phyloP scores from a whole-genome alignment of 2,113 vertebrate species.

The Chaetops frenatus region DNA sequence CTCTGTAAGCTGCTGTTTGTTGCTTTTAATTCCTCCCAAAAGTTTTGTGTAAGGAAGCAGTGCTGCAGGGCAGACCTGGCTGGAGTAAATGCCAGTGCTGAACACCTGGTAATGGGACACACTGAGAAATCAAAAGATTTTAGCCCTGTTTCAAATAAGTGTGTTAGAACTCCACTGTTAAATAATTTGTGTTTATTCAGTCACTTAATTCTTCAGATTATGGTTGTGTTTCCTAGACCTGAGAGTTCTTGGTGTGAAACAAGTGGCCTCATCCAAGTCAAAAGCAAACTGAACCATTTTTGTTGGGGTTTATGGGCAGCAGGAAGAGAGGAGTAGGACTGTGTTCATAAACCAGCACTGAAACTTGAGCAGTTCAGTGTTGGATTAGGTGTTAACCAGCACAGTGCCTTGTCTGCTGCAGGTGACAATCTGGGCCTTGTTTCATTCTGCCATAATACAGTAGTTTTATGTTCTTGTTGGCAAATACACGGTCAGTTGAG shows the following conservation, averaged over 20 bases:
- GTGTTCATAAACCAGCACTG: not conserved
- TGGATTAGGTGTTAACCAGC: not conserved
- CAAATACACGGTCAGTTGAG: not conserved
- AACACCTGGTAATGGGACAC: not conserved
- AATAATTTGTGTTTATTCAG: not conserved
- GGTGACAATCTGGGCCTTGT: not conserved
- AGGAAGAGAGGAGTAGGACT: not conserved
- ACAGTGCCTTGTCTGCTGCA: not conserved
- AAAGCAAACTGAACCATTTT: not conserved
- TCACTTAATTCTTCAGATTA: not conserved
- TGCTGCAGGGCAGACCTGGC: not conserved
- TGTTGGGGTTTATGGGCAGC: not conserved
- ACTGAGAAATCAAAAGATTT: not conserved
- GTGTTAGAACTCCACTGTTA: not conserved
- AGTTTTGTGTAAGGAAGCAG: not conserved
- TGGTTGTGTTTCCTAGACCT: not conserved
- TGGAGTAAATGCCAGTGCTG: not conserved
- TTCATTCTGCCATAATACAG: not conserved
- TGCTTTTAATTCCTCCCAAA: not conserved
- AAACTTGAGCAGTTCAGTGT: not conserved
- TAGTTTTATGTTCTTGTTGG: not conserved
- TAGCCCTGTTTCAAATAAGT: not conserved
- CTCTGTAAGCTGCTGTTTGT: not conserved
- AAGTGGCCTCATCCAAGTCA: not conserved
- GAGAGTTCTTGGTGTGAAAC: not conserved